Evolutionary conservation across 2,797 vertebrate species (phyloP).

Genomic region (Cygnus olor): DNA sequence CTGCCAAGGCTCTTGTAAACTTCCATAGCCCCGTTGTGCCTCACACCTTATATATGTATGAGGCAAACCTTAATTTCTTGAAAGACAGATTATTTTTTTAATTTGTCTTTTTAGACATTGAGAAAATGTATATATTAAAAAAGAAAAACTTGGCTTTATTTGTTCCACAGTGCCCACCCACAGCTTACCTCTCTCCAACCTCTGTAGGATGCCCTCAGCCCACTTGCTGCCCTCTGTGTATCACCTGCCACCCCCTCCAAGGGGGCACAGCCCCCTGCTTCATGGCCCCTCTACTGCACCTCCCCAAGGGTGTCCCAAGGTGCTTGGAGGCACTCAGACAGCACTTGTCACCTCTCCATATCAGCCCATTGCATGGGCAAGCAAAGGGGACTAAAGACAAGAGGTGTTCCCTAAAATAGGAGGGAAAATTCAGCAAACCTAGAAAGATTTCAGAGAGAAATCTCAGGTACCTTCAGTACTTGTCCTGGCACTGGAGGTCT

Average conservation of each 20-base stretch:
- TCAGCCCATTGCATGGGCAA: background rate
- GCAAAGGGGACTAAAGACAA: background rate
- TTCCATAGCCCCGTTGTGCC: background rate
- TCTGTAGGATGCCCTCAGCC: background rate
- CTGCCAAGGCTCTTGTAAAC: background rate
- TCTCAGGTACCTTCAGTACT: too few species aligned
- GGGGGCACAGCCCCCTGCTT: background rate
- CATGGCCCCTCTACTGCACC: background rate
- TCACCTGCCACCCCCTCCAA: background rate
- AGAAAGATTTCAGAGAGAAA: background rate
- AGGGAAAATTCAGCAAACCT: background rate
- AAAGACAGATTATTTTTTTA: background rate
- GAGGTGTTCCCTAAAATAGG: background rate
- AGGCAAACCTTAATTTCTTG: background rate
- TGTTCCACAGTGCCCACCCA: background rate
- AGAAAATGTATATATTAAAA: background rate
- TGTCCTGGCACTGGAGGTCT: background rate
- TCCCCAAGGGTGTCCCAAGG: background rate
- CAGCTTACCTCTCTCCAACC: too few species aligned
- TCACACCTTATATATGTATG: too few species aligned
- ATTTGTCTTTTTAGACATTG: background rate
- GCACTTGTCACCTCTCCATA: rapidly evolving
- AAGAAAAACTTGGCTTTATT: background rate
- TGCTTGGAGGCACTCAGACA: background rate
- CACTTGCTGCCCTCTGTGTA: background rate